Evolutionary conservation across 2,113 vertebrate genomes (phyloP).

Genomic region (Chinchilla lanigera): DNA sequence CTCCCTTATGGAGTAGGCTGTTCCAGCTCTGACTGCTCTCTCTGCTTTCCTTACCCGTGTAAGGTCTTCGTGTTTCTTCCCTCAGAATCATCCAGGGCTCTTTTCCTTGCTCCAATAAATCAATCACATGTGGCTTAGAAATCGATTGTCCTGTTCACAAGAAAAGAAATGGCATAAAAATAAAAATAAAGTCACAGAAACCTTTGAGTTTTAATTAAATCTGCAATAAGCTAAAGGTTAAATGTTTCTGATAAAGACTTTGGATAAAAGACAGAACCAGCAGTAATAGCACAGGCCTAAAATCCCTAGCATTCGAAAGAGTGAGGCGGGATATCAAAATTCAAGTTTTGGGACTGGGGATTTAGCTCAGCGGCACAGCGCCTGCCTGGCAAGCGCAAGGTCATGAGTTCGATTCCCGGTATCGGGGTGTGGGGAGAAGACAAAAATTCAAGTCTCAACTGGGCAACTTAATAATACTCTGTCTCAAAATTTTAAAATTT

Average conservation of each 20-base stretch:
- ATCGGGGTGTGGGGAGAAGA: no score
- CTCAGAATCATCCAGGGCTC: neutral
- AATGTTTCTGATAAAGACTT: neutral
- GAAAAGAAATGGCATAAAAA: slow-evolving; percentile 16
- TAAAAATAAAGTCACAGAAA: slow-evolving; percentile 4
- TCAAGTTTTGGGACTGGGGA: no score
- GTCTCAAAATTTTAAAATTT: neutral
- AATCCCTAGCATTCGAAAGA: neutral
- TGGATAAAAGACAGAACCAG: neutral
- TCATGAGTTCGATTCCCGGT: no score
- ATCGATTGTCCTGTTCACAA: slow-evolving; percentile 9
- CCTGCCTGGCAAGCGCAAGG: no score
- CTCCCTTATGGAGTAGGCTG: neutral
- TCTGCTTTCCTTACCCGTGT: slow-evolving; percentile 10
- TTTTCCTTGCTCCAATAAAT: neutral
- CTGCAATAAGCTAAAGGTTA: neutral
- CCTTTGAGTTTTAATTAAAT: slow-evolving; percentile 8
- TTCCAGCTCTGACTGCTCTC: no score
- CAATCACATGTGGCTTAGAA: slow-evolving; percentile 49
- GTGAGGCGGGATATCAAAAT: neutral
- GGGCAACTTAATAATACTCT: neutral
- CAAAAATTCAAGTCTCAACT: neutral
- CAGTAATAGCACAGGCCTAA: neutral
- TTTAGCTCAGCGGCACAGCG: no score
- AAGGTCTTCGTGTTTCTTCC: neutral